phyloP scores from a whole-genome alignment of 92 coral and sea anemone genomes.

The Siderastrea radians region DNA sequence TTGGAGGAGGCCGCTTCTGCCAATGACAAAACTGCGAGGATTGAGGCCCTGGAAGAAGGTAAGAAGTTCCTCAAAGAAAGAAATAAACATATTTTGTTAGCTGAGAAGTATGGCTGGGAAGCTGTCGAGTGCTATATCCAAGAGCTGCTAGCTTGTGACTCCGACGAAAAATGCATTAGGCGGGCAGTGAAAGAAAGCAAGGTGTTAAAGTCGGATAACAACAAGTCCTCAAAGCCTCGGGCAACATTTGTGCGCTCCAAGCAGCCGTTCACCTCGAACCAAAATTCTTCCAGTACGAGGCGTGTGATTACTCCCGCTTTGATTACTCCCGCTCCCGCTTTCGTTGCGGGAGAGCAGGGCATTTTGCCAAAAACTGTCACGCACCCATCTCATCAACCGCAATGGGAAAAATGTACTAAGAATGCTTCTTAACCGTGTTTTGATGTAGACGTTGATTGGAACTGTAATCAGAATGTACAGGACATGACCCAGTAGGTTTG shows the following conservation, averaged over 20 bases:
- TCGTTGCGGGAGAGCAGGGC: constrained; percentile 41
- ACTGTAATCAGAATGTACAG: constrained; percentile 6
- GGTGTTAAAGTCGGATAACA: not conserved
- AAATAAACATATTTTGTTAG: constrained; percentile 44
- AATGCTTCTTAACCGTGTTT: not conserved
- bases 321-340: too few species aligned
- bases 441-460: constrained; percentile 2
- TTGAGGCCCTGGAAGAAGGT: constrained; percentile 41
- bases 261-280: constrained; percentile 13
- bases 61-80: constrained; percentile 17
- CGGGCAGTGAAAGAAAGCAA: constrained; percentile 8
- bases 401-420: not conserved
- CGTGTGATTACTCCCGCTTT: not conserved
- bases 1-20: constrained; percentile 17
- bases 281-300: not conserved
- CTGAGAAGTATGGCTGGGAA: constrained; percentile 43
- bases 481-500: not conserved
- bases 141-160: constrained; percentile 21
- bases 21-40: constrained; percentile 17
- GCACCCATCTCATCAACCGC: constrained; percentile 1
- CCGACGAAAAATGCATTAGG: constrained; percentile 17
- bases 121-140: constrained; percentile 40
- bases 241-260: not conserved
- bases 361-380: constrained; percentile 22
- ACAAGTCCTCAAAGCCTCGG: not conserved